phyloP scores from a whole-genome alignment of 37 sponge, comb jelly and placozoan species.

The Haliclona indistincta region DNA sequence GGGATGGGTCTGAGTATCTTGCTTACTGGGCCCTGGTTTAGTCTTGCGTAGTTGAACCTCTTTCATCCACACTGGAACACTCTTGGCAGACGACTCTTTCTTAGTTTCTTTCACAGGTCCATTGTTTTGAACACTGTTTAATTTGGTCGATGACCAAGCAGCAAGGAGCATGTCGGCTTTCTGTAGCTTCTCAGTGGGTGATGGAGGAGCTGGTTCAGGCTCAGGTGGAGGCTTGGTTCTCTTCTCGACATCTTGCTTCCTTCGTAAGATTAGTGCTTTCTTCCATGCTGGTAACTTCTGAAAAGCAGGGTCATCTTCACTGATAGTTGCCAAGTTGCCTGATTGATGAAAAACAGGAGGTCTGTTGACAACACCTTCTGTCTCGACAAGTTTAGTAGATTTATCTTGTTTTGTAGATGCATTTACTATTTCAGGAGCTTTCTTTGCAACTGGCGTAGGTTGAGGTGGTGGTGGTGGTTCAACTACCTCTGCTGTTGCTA shows the following conservation, averaged over 20 bases:
- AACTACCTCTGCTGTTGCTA: background rate
- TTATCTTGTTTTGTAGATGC: slow-evolving; percentile 2
- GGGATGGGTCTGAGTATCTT: too few species aligned
- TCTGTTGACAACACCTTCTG: slow-evolving; percentile 32
- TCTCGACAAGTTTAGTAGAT: slow-evolving; percentile 17
- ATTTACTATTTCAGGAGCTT: slow-evolving; percentile 1
- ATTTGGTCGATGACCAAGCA: background rate
- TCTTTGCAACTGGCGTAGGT: background rate
- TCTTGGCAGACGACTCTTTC: background rate
- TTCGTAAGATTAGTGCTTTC: slow-evolving; percentile 65
- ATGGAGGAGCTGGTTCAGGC: background rate
- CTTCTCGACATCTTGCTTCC: slow-evolving; percentile 50
- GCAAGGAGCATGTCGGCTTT: background rate
- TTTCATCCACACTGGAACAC: background rate
- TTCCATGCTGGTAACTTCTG: slow-evolving; percentile 72
- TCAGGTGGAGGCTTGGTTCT: slow-evolving; percentile 21
- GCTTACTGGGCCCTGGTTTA: too few species aligned
- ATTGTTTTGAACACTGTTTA: too few species aligned
- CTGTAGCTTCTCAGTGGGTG: background rate
- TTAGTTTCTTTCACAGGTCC: too few species aligned
- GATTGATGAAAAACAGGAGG: slow-evolving; percentile 60
- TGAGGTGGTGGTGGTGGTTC: slow-evolving; percentile 3
- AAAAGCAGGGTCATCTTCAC: slow-evolving; percentile 67
- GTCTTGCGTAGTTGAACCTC: background rate
- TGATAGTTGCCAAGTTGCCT: slow-evolving; percentile 61